phyloP scores from a whole-genome alignment of 2,888 invertebrate species.

The Mimas tiliae region DNA sequence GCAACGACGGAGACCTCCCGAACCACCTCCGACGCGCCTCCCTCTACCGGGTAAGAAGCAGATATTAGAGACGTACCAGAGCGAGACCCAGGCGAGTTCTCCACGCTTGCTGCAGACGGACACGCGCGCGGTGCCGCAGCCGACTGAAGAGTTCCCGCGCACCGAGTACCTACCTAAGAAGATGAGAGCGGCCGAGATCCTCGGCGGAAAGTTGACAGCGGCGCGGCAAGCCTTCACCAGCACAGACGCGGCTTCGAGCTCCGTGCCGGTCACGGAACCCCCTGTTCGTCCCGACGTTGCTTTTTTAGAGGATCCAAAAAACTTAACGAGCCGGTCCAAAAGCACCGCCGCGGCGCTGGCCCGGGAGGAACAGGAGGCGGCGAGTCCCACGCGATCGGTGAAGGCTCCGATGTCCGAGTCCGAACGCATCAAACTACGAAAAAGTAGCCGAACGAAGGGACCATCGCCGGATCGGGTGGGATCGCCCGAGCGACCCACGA shows the following conservation, averaged over 20 bases:
- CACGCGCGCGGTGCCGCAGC: slow-evolving; percentile 39
- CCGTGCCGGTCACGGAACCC: slow-evolving; percentile 44
- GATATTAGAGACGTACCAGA: slow-evolving; percentile 79
- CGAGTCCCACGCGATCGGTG: slow-evolving; percentile 81
- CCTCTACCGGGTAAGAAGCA: slow-evolving; percentile 80
- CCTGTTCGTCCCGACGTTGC: slow-evolving; percentile 66
- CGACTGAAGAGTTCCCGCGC: slow-evolving; percentile 59
- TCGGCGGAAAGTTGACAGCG: slow-evolving; percentile 73
- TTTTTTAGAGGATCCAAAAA: slow-evolving; percentile 85
- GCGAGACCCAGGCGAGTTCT: slow-evolving; percentile 65
- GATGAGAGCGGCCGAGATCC: slow-evolving; percentile 80
- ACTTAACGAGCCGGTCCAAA: slow-evolving; percentile 84
- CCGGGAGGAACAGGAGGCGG: slow-evolving; percentile 82
- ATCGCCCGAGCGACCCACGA: slow-evolving; percentile 63
- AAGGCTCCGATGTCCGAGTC: slow-evolving; percentile 80
- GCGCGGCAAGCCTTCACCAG: slow-evolving; percentile 53
- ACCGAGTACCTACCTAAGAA: slow-evolving; percentile 80
- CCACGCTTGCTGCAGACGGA: slow-evolving; percentile 54
- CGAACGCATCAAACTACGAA: slow-evolving; percentile 39
- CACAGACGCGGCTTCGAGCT: slow-evolving; percentile 47
- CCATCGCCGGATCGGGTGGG: slow-evolving; percentile 63
- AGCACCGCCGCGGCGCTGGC: slow-evolving; percentile 85
- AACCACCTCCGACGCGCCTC: slow-evolving; percentile 62
- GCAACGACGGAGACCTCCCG: slow-evolving; percentile 72
- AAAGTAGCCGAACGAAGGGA: slow-evolving; percentile 47